Conservation (phyloP, 2,113 vertebrate genomes). For the Platichthys flesus region DNA sequence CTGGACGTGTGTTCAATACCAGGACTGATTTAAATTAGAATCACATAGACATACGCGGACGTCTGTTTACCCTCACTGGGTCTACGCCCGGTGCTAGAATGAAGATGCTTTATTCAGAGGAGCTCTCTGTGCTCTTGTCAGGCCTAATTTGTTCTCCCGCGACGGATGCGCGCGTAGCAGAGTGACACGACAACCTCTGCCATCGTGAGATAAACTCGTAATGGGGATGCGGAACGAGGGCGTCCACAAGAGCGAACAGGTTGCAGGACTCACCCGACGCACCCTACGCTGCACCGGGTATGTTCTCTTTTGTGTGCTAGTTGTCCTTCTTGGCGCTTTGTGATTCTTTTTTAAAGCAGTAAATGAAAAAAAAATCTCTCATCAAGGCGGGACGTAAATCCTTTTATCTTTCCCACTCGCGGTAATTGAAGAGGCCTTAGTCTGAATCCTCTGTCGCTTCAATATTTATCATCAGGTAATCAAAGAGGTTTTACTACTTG, state of each 20-base stretch:
- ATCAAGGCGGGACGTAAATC: background rate
- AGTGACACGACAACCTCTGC: constrained; percentile 65
- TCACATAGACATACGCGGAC: constrained; percentile 7
- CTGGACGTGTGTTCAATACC: background rate
- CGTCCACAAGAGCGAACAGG: constrained; percentile 21
- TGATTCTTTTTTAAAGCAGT: background rate
- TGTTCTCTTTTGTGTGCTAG: background rate
- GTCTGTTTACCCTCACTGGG: constrained; percentile 39
- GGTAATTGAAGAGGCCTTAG: background rate
- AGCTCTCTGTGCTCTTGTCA: constrained; percentile 55
- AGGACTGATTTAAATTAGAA: constrained; percentile 32
- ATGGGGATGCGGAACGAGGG: constrained; percentile 40
- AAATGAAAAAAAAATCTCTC: background rate
- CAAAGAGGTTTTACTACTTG: background rate
- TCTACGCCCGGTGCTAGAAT: constrained; percentile 12
- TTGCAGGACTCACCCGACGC: constrained; percentile 30
- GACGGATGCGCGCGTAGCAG: constrained; percentile 50
- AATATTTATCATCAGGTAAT: constrained; percentile 6
- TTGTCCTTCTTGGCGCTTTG: background rate
- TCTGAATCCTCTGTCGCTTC: background rate
- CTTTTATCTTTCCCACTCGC: background rate
- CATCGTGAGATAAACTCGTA: constrained; percentile 60
- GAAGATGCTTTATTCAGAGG: constrained; percentile 47
- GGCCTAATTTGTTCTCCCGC: constrained; percentile 66
- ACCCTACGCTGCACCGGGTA: background rate